Conservation (phyloP, 2,888 invertebrate species). For the Drosophila kambysellisi region DNA sequence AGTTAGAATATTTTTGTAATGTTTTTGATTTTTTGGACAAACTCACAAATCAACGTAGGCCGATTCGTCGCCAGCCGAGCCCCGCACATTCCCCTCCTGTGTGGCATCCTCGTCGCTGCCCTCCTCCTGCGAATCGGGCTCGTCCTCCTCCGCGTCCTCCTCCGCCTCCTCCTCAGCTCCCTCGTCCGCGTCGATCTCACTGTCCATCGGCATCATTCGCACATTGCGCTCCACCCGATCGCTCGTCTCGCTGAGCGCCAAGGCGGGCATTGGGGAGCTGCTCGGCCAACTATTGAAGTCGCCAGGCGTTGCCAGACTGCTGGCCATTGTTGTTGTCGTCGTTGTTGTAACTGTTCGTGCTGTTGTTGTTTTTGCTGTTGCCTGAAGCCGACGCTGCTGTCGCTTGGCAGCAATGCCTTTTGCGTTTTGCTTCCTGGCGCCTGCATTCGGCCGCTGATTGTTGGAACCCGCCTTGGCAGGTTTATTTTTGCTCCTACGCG, state of each 20-base stretch:
- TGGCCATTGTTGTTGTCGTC: conserved; percentile 61
- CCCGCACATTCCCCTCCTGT: conserved; percentile 57
- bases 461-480: conserved; percentile 35
- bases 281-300: conserved; percentile 55
- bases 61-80: conserved; percentile 80
- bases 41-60: conserved; percentile 85
- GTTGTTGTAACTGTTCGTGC: conserved; percentile 38
- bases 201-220: conserved; percentile 65
- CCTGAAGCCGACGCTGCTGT: conserved; percentile 30
- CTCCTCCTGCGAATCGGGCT: conserved; percentile 51
- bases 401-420: conserved; percentile 57
- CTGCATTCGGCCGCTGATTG: conserved; percentile 32
- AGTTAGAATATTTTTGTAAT: conserved; percentile 40
- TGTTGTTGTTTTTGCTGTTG: conserved; percentile 17
- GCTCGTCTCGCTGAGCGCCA: conserved; percentile 77
- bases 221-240: conserved; percentile 82
- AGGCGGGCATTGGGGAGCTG: conserved; percentile 68
- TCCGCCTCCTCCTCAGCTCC: conserved; percentile 44
- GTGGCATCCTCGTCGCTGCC: conserved; percentile 78
- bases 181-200: conserved; percentile 12
- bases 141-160: conserved; percentile 35
- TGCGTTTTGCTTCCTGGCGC: conserved; percentile 45
- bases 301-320: conserved; percentile 55
- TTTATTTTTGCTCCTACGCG: conserved; percentile 26
- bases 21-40: conserved; percentile 38